Percentiles rank a stretch among this genome's conserved stretches.
Evolutionary conservation across 2,888 invertebrate genomes (phyloP).

Genomic region (Silvanus unidentatus): DNA sequence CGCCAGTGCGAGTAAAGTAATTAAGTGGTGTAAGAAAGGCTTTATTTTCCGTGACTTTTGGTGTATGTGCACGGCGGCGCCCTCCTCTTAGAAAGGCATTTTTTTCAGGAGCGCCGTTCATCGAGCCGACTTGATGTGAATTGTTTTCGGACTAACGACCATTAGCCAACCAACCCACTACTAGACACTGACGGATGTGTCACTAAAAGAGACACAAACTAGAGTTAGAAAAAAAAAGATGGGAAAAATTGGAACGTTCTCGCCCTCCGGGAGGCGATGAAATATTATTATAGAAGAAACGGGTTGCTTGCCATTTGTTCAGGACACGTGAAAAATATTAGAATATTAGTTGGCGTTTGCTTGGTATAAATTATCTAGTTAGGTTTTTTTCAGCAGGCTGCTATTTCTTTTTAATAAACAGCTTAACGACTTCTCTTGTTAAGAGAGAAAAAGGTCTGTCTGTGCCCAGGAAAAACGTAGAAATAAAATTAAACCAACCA

Average conservation of each 20-base stretch:
- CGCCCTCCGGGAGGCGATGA: slow-evolving; percentile 2
- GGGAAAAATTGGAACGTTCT: too few relatives aligned
- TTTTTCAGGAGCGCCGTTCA: slow-evolving; percentile 8
- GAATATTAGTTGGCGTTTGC: too few relatives aligned
- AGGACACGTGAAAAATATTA: background rate
- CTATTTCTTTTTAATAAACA: too few relatives aligned
- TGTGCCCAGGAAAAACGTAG: too few relatives aligned
- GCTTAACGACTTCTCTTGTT: too few relatives aligned
- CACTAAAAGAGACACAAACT: background rate
- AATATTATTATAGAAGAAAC: slow-evolving; percentile 4
- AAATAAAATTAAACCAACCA: too few relatives aligned
- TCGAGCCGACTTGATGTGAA: slow-evolving; percentile 16
- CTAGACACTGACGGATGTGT: slow-evolving; percentile 21
- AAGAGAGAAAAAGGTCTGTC: too few relatives aligned
- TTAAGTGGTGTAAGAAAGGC: slow-evolving; percentile 5
- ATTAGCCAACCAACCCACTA: slow-evolving; percentile 13
- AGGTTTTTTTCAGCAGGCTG: too few relatives aligned
- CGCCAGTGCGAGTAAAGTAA: slow-evolving; percentile 1
- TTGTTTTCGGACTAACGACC: slow-evolving; percentile 23
- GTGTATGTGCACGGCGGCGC: too few relatives aligned
- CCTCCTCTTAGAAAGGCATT: slow-evolving; percentile 8
- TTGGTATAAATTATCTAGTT: too few relatives aligned
- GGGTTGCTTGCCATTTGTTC: background rate
- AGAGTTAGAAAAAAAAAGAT: background rate
- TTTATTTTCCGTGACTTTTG: slow-evolving; percentile 6